Evolutionary conservation across 1,140 invertebrate genomes (phyloP).

Genomic region (Drosophila repleta): DNA sequence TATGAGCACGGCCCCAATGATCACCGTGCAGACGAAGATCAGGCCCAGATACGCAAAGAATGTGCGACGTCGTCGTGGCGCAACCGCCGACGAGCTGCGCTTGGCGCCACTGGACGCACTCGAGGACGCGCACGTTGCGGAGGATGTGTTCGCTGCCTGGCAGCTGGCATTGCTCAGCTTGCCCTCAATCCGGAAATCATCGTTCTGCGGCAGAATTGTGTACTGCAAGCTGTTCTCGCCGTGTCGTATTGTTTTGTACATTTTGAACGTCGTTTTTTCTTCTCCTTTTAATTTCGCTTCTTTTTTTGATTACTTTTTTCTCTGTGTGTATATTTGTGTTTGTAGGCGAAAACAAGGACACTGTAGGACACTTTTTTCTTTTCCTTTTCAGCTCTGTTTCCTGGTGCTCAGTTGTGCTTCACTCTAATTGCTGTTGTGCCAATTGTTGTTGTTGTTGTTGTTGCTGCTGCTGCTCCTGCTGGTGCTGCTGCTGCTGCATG

Average conservation of each 20-base stretch:
- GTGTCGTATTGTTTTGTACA: conserved; percentile 90
- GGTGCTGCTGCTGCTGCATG: conserved; percentile 52
- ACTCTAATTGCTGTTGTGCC: conserved; percentile 9
- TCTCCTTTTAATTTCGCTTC: neutral
- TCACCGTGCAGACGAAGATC: conserved; percentile 81
- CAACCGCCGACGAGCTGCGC: conserved; percentile 3
- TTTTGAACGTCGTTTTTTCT: conserved; percentile 68
- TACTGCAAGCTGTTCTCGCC: conserved; percentile 90
- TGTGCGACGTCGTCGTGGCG: conserved; percentile 60
- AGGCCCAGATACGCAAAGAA: conserved; percentile 81
- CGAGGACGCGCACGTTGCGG: conserved; percentile 21
- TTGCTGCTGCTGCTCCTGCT: conserved; percentile 35
- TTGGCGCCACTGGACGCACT: conserved; percentile 27
- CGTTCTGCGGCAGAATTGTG: conserved; percentile 89
- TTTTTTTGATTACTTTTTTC: conserved; percentile 7
- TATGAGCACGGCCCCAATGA: conserved; percentile 77
- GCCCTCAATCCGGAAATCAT: conserved; percentile 87
- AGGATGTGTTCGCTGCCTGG: conserved; percentile 21
- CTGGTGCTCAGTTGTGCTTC: neutral
- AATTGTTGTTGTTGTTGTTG: conserved; percentile 42
- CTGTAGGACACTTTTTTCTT: conserved; percentile 21
- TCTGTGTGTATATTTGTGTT: conserved; percentile 15
- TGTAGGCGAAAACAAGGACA: conserved; percentile 3
- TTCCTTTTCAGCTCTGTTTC: neutral
- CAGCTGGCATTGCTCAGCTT: conserved; percentile 80